Evolutionary conservation across 92 coral and sea anemone genomes (phyloP).

Genomic region (Hydrozoanthus gracilis): DNA sequence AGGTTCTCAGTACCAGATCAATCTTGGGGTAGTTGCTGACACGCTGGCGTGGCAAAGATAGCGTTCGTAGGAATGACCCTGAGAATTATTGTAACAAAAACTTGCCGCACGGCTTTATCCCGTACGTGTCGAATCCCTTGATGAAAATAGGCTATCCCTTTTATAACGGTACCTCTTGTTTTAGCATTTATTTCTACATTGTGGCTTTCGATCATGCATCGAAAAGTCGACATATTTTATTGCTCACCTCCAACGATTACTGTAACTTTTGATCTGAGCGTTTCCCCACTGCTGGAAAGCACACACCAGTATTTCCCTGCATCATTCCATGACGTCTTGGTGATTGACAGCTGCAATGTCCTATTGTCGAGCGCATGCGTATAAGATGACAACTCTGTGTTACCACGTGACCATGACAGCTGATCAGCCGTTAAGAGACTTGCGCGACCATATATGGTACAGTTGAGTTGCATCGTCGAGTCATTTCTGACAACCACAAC

Average conservation of each 20-base stretch:
- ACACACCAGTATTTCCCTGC: constrained; percentile 32
- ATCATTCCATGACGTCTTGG: constrained; percentile 25
- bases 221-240: no score
- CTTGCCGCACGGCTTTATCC: no score
- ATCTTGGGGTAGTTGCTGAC: no score
- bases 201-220: neutral
- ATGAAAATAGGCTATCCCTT: no score
- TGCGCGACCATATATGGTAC: constrained; percentile 1
- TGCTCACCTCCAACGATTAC: constrained; percentile 39
- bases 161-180: neutral
- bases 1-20: no score
- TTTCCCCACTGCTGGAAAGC: neutral
- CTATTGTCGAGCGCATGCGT: constrained; percentile 23
- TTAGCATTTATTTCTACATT: no score
- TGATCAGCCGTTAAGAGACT: neutral
- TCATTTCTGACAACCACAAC: constrained; percentile 16
- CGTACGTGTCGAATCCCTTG: no score
- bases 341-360: constrained; percentile 29
- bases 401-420: constrained; percentile 34
- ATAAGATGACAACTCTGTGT: neutral
- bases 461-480: constrained; percentile 29
- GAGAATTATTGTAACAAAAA: no score
- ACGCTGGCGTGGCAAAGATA: no score
- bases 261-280: neutral
- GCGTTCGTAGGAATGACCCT: no score